Conservation (phyloP, 2,113 vertebrate genomes). For the Gnathonemus echidnorhynchus region DNA sequence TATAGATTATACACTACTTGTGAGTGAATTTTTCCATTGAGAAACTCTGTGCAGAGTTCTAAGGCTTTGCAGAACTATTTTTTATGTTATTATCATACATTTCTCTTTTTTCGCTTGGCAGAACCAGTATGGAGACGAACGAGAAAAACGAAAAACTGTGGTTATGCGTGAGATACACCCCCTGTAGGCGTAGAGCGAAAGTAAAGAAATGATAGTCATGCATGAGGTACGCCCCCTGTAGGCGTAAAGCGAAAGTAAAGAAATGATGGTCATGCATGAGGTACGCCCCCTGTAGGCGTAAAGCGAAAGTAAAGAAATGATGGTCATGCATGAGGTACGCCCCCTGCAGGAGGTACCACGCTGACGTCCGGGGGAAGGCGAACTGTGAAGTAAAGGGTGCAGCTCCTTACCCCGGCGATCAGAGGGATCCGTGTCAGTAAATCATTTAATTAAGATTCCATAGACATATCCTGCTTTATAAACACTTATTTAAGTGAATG, state of each 20-base stretch:
- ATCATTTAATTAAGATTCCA: not conserved
- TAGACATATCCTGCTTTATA: not conserved
- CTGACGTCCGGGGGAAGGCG: not conserved
- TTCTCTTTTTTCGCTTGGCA: not conserved
- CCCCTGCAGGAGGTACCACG: not conserved
- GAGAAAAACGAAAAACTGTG: not conserved
- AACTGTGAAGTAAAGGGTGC: not conserved
- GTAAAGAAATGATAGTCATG: not conserved
- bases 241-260: not conserved
- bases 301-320: not conserved
- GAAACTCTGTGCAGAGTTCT: not conserved
- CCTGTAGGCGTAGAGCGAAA: not conserved
- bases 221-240: not conserved
- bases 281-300: not conserved
- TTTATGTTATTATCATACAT: not conserved
- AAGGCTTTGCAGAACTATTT: not conserved
- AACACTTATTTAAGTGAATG: not conserved
- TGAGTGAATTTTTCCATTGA: not conserved
- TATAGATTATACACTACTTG: not conserved
- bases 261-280: not conserved
- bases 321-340: not conserved
- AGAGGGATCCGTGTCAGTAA: not conserved
- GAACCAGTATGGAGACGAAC: not conserved
- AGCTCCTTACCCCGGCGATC: not conserved
- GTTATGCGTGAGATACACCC: not conserved